Conservation (phyloP, 2,797 vertebrate species). For the Melanogrammus aeglefinus region DNA sequence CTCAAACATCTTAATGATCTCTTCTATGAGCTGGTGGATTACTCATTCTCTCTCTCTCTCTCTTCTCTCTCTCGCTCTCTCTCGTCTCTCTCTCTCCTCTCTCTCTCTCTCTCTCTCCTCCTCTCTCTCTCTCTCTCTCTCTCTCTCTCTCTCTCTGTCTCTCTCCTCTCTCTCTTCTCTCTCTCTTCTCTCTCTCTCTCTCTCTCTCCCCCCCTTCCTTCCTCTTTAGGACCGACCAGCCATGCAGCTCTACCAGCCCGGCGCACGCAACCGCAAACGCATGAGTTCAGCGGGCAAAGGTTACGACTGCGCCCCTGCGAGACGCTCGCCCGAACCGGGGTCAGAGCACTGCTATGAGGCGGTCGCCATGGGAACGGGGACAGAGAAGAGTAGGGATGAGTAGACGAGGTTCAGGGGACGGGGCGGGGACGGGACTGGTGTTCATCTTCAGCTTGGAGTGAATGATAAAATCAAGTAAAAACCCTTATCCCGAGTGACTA, state of each 20-base stretch:
- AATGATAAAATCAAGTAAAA: slow-evolving; percentile 11
- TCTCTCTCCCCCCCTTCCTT: slow-evolving; percentile 7
- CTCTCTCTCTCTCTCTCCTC: not conserved
- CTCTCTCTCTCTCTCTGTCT: slow-evolving; percentile 25
- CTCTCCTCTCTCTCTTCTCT: too few species aligned
- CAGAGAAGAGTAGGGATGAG: slow-evolving; percentile 82
- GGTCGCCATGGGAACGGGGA: slow-evolving; percentile 65
- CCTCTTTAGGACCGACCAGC: slow-evolving; percentile 84
- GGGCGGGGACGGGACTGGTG: too few species aligned
- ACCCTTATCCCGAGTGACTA: not conserved
- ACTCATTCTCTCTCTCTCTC: too few species aligned
- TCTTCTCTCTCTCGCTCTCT: too few species aligned
- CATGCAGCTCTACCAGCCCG: slow-evolving; percentile 93
- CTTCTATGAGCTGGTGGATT: too few species aligned
- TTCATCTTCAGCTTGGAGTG: not conserved
- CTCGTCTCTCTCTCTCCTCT: too few species aligned
- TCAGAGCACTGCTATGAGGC: slow-evolving; percentile 76
- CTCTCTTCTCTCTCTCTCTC: slow-evolving; percentile 23
- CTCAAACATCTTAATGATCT: too few species aligned
- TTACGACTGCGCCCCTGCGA: slow-evolving; percentile 72
- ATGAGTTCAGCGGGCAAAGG: slow-evolving; percentile 78
- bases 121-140: not conserved
- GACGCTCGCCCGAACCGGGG: slow-evolving; percentile 70
- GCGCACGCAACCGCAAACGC: slow-evolving; percentile 81
- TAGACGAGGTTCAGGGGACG: slow-evolving; percentile 25